These are phyloP conservation scores for Drosophila carrolli DNA, from an alignment of 1,140 invertebrate species.

Conservation along the genomic window DNA sequence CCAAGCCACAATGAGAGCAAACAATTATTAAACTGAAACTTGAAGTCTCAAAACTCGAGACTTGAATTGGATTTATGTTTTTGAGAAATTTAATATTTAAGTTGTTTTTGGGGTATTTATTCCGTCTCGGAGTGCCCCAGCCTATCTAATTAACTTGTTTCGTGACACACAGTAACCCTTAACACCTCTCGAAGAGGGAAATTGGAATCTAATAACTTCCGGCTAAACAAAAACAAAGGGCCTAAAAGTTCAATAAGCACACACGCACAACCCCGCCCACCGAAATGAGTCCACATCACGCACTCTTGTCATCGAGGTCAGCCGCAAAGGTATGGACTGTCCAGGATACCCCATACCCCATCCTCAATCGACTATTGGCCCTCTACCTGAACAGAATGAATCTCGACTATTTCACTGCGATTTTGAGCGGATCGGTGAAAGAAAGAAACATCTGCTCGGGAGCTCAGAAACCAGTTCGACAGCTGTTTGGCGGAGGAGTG, in stretches of 20 bases:
- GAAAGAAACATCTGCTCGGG: conserved; percentile 60
- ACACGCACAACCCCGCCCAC: conserved; percentile 42
- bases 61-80: neutral
- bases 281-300: conserved; percentile 53
- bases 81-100: neutral
- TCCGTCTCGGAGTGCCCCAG: neutral
- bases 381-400: conserved; percentile 8
- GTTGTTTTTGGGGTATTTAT: conserved; percentile 3
- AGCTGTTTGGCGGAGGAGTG: conserved; percentile 56
- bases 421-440: conserved; percentile 17
- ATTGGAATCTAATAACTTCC: conserved; percentile 77
- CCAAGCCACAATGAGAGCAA: conserved; percentile 11
- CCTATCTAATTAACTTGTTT: conserved; percentile 51
- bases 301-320: conserved; percentile 39
- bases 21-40: conserved; percentile 17
- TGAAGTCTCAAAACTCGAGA: neutral
- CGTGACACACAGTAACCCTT: conserved; percentile 12
- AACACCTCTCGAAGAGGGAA: conserved; percentile 54
- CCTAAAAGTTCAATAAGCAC: conserved; percentile 64
- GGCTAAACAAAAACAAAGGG: conserved; percentile 61
- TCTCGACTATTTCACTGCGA: conserved; percentile 19
- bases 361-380: neutral
- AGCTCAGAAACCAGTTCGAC: conserved; percentile 65
- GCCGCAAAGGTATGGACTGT: neutral
- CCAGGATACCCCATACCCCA: conserved; percentile 6